phyloP scores from a whole-genome alignment of 2,113 vertebrate species.

The Nothobranchius furzeri region DNA sequence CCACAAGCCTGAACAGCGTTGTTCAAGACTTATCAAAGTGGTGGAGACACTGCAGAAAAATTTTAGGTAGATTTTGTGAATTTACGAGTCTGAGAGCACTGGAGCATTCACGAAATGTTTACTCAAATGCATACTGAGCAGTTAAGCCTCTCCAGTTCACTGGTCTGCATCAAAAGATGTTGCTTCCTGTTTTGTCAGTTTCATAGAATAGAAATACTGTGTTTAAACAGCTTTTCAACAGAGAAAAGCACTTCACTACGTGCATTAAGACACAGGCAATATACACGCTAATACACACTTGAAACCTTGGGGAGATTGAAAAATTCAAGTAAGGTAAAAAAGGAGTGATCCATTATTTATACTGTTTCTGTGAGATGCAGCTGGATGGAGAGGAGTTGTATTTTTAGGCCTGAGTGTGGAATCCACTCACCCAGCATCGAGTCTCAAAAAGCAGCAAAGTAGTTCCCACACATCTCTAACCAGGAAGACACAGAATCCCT shows the following conservation, averaged over 20 bases:
- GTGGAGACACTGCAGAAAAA: background rate
- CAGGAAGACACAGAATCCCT: conserved; percentile 36
- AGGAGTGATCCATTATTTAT: conserved; percentile 66
- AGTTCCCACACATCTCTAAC: conserved; percentile 17
- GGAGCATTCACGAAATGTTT: background rate
- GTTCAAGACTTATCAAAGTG: background rate
- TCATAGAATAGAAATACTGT: conserved; percentile 18
- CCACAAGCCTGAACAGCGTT: background rate
- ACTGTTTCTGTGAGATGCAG: conserved; percentile 24
- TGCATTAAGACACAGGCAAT: background rate
- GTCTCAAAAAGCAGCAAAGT: conserved; percentile 32
- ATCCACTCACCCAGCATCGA: conserved; percentile 10
- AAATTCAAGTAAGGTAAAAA: conserved; percentile 41
- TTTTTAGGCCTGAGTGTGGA: conserved; percentile 50
- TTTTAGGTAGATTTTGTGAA: background rate
- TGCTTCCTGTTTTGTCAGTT: conserved; percentile 1
- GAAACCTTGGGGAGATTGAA: conserved; percentile 33
- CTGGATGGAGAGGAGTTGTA: conserved; percentile 7
- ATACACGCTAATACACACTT: conserved; percentile 16
- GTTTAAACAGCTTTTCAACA: conserved; percentile 3
- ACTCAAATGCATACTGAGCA: background rate
- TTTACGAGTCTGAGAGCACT: background rate
- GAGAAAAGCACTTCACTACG: conserved; percentile 13
- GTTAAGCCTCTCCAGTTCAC: background rate
- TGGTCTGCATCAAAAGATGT: conserved; percentile 7